phyloP scores from a whole-genome alignment of 2,797 vertebrate genomes.

The Artibeus lituratus region DNA sequence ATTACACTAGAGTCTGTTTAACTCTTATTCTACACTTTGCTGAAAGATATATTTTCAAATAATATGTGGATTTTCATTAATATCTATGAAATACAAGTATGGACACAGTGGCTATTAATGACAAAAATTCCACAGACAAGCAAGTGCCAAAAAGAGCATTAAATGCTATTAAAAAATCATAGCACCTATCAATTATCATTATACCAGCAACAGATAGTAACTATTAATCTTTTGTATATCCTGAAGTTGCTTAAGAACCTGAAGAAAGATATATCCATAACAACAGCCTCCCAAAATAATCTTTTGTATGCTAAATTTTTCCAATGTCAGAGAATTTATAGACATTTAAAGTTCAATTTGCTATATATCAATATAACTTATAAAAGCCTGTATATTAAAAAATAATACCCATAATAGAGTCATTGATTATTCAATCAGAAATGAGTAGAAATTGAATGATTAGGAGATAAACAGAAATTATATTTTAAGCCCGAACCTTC shows the following conservation, averaged over 20 bases:
- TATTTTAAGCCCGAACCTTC: background rate
- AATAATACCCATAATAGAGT: background rate
- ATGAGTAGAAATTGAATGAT: background rate
- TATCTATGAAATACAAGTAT: background rate
- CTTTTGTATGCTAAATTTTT: background rate
- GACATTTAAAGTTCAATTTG: background rate
- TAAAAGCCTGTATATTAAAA: background rate
- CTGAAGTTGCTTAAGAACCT: background rate
- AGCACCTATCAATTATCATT: background rate
- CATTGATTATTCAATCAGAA: background rate
- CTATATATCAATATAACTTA: background rate
- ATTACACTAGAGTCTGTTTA: background rate
- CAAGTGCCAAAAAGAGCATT: background rate
- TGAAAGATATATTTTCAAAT: background rate
- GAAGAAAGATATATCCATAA: background rate
- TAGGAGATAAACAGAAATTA: background rate
- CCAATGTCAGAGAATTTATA: background rate
- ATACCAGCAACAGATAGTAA: background rate
- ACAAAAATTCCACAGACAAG: background rate
- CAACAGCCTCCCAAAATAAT: background rate
- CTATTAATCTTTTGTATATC: background rate
- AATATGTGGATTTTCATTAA: background rate
- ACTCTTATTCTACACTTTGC: background rate
- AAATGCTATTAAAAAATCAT: background rate
- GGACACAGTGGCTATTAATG: background rate